Evolutionary conservation across 2,113 vertebrate species (phyloP).

Genomic region (Saguinus imperator): DNA sequence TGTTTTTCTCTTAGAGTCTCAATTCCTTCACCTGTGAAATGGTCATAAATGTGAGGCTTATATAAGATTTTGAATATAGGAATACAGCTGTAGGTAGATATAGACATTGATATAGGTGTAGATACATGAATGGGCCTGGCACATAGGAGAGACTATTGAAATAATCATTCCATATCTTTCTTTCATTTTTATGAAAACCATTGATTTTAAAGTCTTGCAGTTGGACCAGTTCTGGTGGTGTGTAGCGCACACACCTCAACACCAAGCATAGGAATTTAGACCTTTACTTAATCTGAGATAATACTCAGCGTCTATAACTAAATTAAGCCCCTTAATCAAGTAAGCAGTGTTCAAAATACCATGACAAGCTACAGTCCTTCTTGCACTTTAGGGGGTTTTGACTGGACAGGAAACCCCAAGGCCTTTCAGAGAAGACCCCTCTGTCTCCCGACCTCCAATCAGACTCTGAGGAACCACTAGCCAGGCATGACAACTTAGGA

Average conservation of each 20-base stretch:
- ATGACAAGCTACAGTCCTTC: background rate
- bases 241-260: background rate
- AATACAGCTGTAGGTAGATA: background rate
- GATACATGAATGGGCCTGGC: background rate
- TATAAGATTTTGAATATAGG: background rate
- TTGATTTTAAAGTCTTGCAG: background rate
- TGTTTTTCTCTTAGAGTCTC: background rate
- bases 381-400: background rate
- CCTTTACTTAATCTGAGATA: background rate
- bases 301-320: background rate
- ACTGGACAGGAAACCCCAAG: background rate
- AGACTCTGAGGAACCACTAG: background rate
- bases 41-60: background rate
- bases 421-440: background rate
- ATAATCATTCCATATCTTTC: background rate
- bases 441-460: fast-evolving
- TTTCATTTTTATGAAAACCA: background rate
- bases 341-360: background rate
- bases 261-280: background rate
- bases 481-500: fast-evolving
- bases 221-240: background rate
- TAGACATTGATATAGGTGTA: too few species aligned
- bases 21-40: background rate
- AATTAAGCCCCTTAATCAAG: background rate
- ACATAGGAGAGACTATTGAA: background rate